Evolutionary conservation across 2,113 vertebrate species (phyloP), one percentile per base, ranked within the genome.

Genomic region (Entelurus aequoreus): DNA sequence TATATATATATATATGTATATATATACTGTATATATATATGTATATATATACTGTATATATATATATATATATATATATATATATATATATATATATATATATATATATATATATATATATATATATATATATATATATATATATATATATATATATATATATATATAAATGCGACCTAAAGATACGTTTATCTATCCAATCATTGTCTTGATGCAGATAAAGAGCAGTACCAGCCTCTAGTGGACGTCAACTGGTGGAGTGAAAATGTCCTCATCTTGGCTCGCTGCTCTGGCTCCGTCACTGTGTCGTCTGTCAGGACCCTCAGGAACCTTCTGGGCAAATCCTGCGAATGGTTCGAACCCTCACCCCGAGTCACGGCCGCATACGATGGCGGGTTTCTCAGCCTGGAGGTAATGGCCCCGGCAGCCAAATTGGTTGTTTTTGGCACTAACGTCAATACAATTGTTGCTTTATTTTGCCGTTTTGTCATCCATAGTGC

Each of bases 331-430:
- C 89, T 98, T 38, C 81, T 99, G 80, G 97, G 97, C 40, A 96
- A 92, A 72, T 94, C 94, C 0, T 98, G 96, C 68, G 96, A 99
- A 48, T 99, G 97, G 97, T 98, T 98, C 67, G 95, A 98, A 71
- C 92, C 92, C 0, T 94, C 93, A 0, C 94, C 94, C 5, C 92
- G 92, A 72, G 90, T 99, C 75, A 95, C 95, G 1, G 90, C 93
- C 0, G 89, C 96, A 16, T 91, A 96, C 0, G 91, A 97, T 49
- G 95, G 94, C 35, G 95, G 95, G 44, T 98, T 99, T 84, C 90
- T 99, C 47, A 96, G 93, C 77, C 86, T 98, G 76, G 97, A 99
- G 95, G 95, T 98, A 84, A 80, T 74, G 53, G 49, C 77, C 47
- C 60, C 51, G 10, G 4, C 11, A 6, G 10, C 42, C 42, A 11